Conservation (phyloP, 2,888 invertebrate genomes). For the Rhorus exstirpatorius region DNA sequence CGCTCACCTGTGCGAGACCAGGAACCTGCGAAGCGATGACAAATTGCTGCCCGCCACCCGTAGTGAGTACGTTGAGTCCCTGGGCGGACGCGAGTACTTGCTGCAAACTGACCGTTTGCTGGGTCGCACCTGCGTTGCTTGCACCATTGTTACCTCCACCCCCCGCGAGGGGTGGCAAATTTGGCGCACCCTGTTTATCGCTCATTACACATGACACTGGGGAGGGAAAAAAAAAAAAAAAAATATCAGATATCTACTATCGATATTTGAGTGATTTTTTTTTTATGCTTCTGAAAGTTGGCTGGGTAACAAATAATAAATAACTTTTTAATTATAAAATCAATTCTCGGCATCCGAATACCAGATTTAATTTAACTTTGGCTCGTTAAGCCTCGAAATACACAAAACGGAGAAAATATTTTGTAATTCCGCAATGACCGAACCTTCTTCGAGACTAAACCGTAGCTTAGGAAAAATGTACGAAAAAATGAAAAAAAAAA, state of each 20-base stretch:
- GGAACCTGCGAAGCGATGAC: constrained; percentile 86
- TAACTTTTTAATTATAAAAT: too few species aligned
- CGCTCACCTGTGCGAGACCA: constrained; percentile 87
- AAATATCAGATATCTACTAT: not conserved
- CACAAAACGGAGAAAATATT: too few species aligned
- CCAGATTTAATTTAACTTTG: too few species aligned
- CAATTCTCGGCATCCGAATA: too few species aligned
- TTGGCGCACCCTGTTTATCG: constrained; percentile 85
- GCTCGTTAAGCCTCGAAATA: too few species aligned
- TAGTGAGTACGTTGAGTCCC: constrained; percentile 85
- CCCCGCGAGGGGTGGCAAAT: constrained; percentile 85
- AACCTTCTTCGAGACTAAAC: too few species aligned
- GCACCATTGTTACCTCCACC: constrained; percentile 83
- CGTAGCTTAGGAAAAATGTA: too few species aligned
- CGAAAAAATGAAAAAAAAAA: too few species aligned
- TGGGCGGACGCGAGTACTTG: constrained; percentile 84
- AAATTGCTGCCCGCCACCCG: constrained; percentile 85
- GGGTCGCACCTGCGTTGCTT: constrained; percentile 80
- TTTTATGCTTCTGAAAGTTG: not conserved
- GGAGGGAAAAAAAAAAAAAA: constrained; percentile 66
- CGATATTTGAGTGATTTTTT: not conserved
- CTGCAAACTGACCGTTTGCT: constrained; percentile 83
- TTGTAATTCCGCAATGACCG: too few species aligned
- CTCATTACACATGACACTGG: constrained; percentile 85
- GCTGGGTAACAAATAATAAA: not conserved